phyloP scores from a whole-genome alignment of 1,140 invertebrate species.

The Drosophila chauvacae region DNA sequence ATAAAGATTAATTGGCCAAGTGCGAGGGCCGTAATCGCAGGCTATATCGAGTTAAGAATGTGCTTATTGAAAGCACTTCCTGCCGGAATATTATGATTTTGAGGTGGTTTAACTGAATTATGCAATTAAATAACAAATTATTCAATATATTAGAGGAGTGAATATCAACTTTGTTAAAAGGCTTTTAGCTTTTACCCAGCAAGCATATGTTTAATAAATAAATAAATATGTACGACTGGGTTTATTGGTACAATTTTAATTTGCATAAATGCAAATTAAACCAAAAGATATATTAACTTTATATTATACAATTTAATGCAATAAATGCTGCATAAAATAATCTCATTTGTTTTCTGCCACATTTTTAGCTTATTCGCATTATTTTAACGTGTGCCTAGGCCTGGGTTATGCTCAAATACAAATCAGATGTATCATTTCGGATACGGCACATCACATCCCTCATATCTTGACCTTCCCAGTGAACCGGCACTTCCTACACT shows the following conservation, averaged over 20 bases:
- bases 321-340: neutral
- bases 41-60: conserved; percentile 9
- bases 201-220: neutral
- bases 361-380: neutral
- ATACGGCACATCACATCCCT: conserved; percentile 3
- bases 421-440: conserved; percentile 9
- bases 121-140: conserved; percentile 1
- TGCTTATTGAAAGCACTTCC: conserved; percentile 8
- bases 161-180: neutral
- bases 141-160: neutral
- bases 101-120: neutral
- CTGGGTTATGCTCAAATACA: conserved; percentile 4
- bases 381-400: neutral
- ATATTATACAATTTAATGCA: neutral
- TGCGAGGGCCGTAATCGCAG: neutral
- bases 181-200: neutral
- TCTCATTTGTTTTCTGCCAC: neutral
- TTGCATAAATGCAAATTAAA: neutral
- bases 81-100: neutral
- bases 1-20: conserved; percentile 40
- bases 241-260: neutral
- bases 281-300: neutral
- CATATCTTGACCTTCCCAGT: conserved; percentile 18
- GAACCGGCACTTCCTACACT: conserved; percentile 21
- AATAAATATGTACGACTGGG: neutral